A percentile compares a stretch with the other conserved stretches of the same genome.
phyloP scores from a whole-genome alignment of 2,113 vertebrate genomes.

The Amphilophus citrinellus region DNA sequence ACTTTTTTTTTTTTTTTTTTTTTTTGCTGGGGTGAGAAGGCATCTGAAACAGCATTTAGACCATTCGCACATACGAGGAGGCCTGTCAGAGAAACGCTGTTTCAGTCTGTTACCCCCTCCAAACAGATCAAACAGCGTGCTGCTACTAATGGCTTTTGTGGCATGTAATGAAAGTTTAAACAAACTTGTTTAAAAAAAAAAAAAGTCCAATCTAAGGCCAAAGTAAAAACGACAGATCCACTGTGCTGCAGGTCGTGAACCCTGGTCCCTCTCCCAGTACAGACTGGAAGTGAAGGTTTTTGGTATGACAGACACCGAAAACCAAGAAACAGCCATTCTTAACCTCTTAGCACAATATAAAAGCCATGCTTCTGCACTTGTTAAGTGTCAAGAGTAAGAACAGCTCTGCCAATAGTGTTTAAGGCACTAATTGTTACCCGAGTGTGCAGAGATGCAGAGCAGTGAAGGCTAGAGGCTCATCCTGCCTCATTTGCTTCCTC shows the following conservation, averaged over 20 bases:
- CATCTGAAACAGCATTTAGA: constrained; percentile 55
- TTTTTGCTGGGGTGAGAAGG: constrained; percentile 51
- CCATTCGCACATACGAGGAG: constrained; percentile 16
- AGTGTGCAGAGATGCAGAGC: constrained; percentile 42
- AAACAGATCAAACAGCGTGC: constrained; percentile 1
- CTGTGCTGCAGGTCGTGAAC: constrained; percentile 38
- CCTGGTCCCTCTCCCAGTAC: constrained; percentile 69
- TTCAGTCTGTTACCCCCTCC: constrained; percentile 36
- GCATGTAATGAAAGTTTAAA: constrained; percentile 45
- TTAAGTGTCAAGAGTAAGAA: constrained; percentile 27
- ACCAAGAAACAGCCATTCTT: constrained; percentile 24
- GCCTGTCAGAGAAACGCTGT: constrained; percentile 29
- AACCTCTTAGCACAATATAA: constrained; percentile 12
- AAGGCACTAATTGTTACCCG: constrained; percentile 63
- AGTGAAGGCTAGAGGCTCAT: constrained; percentile 12
- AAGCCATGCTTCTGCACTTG: constrained; percentile 31
- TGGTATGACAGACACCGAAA: constrained; percentile 57
- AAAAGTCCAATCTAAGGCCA: constrained; percentile 47
- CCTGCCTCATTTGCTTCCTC: constrained; percentile 39
- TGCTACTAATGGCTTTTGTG: constrained; percentile 70
- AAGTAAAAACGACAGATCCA: constrained; percentile 50
- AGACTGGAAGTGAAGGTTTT: constrained; percentile 66
- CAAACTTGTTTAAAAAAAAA: constrained; percentile 22
- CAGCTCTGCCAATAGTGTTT: constrained; percentile 43
- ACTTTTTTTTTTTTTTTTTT: not conserved